Base-by-base conservation (phyloP, 2,888 invertebrate species). In the Apantesis nais region DNA sequence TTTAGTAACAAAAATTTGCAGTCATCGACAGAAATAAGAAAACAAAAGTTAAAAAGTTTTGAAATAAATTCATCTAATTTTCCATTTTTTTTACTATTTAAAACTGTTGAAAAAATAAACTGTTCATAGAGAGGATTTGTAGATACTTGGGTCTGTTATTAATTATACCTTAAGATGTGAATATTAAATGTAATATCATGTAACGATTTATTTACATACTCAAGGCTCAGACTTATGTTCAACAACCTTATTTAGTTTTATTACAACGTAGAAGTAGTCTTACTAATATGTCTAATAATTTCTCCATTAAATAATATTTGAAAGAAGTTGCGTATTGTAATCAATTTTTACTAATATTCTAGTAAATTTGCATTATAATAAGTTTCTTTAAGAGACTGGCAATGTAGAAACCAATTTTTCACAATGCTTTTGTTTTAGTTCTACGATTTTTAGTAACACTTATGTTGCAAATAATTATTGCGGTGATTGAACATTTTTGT, bases 401-500 rank as follows among this genome's bases (percentile, higher is more conserved):
- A 52, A 52, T n/a, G 3, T 52, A 9, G n/a, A 52, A n/a, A n/a
- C 22, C 22, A 7, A 22, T 48, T 44, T 44, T 19, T 5, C 7
- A 5, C 19, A 19, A 19, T 44, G 19, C 19, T 7, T 44, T 48
- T 48, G 22, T n/a, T 12, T 12, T 0, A 12, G n/a, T 52, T 9
- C n/a, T n/a, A 11, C 39, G 2, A 39, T 55, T 12, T 12, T 0
- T 4, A 16, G 31, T 31, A 60, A 48, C 48, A 48, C 9, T 48
- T 48, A 48, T 48, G 48, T 22, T 22, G 12, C 31, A 60, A 37
- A 14, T 71, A 16, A 41, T 55, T 66, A 37, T 14, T 58, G 52
- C 31, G 58, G 65, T 58, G 41, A 64, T 72, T 72, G 66, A 68
- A 67, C 34, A 69, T 71, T 73, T 74, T 68, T 44, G 16, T 66